Conservation (phyloP, 1,140 invertebrate species). For the Drosophila nikananu region DNA sequence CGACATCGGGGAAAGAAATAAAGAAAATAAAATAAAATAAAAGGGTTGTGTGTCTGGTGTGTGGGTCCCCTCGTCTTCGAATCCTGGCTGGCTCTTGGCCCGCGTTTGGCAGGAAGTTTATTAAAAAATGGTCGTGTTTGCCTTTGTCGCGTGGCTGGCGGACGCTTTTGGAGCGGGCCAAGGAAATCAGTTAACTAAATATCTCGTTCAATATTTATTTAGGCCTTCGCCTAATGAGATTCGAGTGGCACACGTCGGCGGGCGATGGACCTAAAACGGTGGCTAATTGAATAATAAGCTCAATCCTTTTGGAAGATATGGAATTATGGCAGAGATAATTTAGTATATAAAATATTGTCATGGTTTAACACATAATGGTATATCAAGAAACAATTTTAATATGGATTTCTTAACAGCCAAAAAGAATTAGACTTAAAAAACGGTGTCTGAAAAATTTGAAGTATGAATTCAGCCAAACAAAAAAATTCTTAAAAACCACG, state of each 20-base stretch:
- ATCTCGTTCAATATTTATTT: slow-evolving; percentile 76
- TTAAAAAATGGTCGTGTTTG: slow-evolving; percentile 81
- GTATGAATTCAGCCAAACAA: too few relatives aligned
- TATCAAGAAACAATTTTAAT: too few relatives aligned
- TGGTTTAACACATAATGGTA: neutral
- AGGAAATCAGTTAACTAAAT: slow-evolving; percentile 83
- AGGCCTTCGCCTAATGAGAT: slow-evolving; percentile 72
- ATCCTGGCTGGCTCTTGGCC: slow-evolving; percentile 21
- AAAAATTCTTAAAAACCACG: too few relatives aligned
- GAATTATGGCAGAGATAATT: neutral
- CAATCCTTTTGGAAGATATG: neutral
- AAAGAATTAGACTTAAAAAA: too few relatives aligned
- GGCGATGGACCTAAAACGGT: neutral
- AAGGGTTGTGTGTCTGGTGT: slow-evolving; percentile 51
- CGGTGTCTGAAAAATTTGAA: too few relatives aligned
- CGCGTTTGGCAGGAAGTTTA: slow-evolving; percentile 72
- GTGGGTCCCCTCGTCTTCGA: slow-evolving; percentile 17
- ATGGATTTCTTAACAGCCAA: too few relatives aligned
- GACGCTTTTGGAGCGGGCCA: slow-evolving; percentile 44
- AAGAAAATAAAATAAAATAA: slow-evolving; percentile 25
- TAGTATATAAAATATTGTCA: neutral
- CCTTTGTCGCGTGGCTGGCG: slow-evolving; percentile 75
- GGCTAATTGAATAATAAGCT: slow-evolving; percentile 47
- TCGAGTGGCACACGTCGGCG: slow-evolving; percentile 53
- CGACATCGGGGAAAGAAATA: slow-evolving; percentile 29